A percentile compares a stretch with the other conserved stretches of the same genome.
Conservation (phyloP, 2,797 vertebrate species). For the Nothura maculosa region DNA sequence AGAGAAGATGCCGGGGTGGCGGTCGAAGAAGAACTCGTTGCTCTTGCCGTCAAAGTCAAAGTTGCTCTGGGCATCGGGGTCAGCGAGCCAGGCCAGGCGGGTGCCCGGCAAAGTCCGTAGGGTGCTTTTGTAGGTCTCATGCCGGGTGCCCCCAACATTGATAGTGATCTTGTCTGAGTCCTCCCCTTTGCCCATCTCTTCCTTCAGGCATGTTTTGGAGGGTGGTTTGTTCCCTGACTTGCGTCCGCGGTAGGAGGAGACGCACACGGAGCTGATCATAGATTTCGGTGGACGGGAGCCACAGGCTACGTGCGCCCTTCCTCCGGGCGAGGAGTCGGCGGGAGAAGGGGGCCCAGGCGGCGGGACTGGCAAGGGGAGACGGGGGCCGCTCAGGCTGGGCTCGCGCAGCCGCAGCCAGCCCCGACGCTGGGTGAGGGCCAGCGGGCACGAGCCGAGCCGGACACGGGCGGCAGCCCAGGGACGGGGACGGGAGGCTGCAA, state of each 20-base stretch:
- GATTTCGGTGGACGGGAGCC: constrained; percentile 84
- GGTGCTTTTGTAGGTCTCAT: constrained; percentile 98
- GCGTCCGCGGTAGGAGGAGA: constrained; percentile 98
- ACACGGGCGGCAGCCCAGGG: not conserved
- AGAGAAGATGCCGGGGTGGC: constrained; percentile 96
- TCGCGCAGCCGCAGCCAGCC: not conserved
- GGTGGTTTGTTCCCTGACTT: constrained; percentile 98
- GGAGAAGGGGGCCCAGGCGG: constrained; percentile 40
- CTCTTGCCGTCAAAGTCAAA: constrained; percentile 82
- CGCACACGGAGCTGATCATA: constrained; percentile 99
- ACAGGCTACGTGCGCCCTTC: constrained; percentile 77
- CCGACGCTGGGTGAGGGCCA: not conserved
- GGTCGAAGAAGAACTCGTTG: constrained; percentile 95
- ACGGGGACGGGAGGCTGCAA: constrained; percentile 24
- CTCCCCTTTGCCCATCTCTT: constrained; percentile 95
- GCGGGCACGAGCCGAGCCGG: constrained; percentile 11
- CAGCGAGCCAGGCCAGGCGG: constrained; percentile 93
- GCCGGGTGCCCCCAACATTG: constrained; percentile 96
- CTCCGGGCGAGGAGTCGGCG: constrained; percentile 74
- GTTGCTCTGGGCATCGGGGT: constrained; percentile 87
- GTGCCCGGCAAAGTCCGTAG: constrained; percentile 95
- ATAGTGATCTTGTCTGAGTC: constrained; percentile 96
- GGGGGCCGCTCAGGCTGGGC: not conserved
- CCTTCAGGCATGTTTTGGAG: constrained; percentile 98
- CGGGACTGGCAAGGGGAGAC: constrained; percentile 36